These are phyloP conservation scores for Panonychus citri DNA, from an alignment of 1,140 invertebrate genomes.

Conservation along the genomic window DNA sequence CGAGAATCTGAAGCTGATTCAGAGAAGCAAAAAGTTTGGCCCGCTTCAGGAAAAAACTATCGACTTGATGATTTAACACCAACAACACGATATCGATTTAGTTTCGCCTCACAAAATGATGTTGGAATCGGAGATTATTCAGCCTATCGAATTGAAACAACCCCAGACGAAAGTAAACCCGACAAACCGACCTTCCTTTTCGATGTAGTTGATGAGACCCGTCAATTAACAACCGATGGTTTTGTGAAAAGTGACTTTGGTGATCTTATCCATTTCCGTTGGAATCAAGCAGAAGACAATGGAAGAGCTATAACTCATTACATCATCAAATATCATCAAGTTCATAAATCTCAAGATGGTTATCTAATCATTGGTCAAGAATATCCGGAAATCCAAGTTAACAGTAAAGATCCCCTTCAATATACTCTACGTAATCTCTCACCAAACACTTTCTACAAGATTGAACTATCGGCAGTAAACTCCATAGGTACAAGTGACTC, in stretches of 20 bases:
- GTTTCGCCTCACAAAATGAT: slow-evolving; percentile 56
- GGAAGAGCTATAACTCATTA: slow-evolving; percentile 64
- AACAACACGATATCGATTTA: slow-evolving; percentile 52
- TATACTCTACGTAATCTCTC: not conserved
- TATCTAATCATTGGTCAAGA: not conserved
- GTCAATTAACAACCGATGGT: slow-evolving; percentile 1
- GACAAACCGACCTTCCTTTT: slow-evolving; percentile 14
- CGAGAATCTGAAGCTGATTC: not conserved
- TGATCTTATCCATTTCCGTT: slow-evolving; percentile 50
- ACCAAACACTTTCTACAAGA: not conserved
- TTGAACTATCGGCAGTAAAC: not conserved
- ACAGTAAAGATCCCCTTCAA: not conserved
- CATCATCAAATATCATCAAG: slow-evolving; percentile 33
- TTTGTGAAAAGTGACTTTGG: slow-evolving; percentile 31
- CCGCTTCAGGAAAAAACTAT: slow-evolving; percentile 29
- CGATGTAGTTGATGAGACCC: not conserved
- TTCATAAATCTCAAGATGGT: not conserved
- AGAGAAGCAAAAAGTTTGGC: not conserved
- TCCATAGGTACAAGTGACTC: not conserved
- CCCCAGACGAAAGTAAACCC: slow-evolving; percentile 20
- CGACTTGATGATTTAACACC: slow-evolving; percentile 53
- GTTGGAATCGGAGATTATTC: slow-evolving; percentile 53
- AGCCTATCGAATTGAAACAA: slow-evolving; percentile 20
- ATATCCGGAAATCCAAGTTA: not conserved
- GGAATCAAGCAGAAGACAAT: slow-evolving; percentile 46